A percentile compares a stretch with the other conserved stretches of the same genome.
phyloP scores from a whole-genome alignment of 2,113 vertebrate genomes.

The Ascaphus truei region DNA sequence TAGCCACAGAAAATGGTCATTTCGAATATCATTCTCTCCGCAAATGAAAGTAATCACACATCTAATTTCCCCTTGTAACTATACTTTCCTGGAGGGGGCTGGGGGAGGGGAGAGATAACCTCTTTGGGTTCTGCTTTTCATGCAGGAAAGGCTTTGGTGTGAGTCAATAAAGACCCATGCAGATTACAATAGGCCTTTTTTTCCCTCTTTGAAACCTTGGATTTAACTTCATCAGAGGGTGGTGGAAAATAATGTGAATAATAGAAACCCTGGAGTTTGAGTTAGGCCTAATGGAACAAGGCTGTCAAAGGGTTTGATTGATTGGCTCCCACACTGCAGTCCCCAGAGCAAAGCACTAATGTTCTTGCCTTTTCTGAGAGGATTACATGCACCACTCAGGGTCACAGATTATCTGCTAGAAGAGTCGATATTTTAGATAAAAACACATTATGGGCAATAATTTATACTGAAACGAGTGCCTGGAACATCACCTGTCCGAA shows the following conservation, averaged over 20 bases:
- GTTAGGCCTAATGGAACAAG: conserved; percentile 54
- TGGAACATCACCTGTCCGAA: conserved; percentile 28
- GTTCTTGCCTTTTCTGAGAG: conserved; percentile 56
- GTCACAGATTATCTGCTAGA: conserved; percentile 66
- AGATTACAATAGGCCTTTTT: conserved; percentile 56
- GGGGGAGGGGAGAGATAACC: no score
- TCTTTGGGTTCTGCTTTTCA: background rate
- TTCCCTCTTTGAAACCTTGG: conserved; percentile 48
- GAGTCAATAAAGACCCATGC: conserved; percentile 58
- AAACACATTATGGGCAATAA: conserved; percentile 61
- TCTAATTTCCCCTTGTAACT: background rate
- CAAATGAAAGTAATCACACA: background rate
- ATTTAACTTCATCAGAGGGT: conserved; percentile 57
- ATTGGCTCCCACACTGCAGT: conserved; percentile 52
- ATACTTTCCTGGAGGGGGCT: background rate
- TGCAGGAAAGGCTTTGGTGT: background rate
- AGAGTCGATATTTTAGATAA: conserved; percentile 58
- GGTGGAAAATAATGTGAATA: conserved; percentile 50
- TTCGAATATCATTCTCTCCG: background rate
- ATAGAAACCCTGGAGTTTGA: conserved; percentile 56
- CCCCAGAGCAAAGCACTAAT: conserved; percentile 59
- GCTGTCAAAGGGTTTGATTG: conserved; percentile 60
- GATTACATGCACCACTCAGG: conserved; percentile 63
- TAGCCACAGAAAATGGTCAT: background rate
- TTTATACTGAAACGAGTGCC: conserved; percentile 61